Evolutionary conservation across 2,797 vertebrate genomes (phyloP).

Genomic region (Pempheris klunzingeri): DNA sequence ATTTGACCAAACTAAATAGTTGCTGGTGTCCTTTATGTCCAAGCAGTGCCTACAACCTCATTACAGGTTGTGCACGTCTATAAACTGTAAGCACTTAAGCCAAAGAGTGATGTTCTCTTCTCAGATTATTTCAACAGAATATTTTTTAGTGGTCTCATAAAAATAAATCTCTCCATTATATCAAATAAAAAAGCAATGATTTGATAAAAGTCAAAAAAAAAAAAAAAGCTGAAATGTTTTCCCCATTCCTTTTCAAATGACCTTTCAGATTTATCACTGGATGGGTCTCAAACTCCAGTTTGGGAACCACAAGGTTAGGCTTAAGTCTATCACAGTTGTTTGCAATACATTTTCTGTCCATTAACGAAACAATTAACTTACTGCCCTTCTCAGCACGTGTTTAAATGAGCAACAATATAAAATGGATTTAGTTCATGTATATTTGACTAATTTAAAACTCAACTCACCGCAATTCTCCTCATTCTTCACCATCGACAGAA

Average conservation of each 20-base stretch:
- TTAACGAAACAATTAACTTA: not conserved
- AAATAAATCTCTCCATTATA: not conserved
- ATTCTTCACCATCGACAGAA: constrained; percentile 89
- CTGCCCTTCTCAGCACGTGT: not conserved
- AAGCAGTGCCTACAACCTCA: not conserved
- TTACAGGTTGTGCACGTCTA: not conserved
- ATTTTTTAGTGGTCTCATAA: not conserved
- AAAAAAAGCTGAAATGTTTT: not conserved
- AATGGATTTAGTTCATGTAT: not conserved
- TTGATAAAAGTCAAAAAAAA: not conserved
- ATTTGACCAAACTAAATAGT: not conserved
- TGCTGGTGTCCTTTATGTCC: not conserved
- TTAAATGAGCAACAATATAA: too few relatives aligned
- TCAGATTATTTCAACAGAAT: not conserved
- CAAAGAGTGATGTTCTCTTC: not conserved
- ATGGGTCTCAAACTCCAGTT: accelerated
- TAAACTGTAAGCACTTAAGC: not conserved
- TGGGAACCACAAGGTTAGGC: not conserved
- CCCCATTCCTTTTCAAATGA: not conserved
- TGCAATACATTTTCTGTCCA: not conserved
- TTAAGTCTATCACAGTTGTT: not conserved
- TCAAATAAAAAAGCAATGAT: not conserved
- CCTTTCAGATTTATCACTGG: not conserved
- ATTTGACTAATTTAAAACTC: not conserved
- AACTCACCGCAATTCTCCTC: constrained; percentile 85